These are phyloP conservation scores for Chymomyza procnemis DNA, from an alignment of 2,888 invertebrate genomes.

Conservation along the genomic window DNA sequence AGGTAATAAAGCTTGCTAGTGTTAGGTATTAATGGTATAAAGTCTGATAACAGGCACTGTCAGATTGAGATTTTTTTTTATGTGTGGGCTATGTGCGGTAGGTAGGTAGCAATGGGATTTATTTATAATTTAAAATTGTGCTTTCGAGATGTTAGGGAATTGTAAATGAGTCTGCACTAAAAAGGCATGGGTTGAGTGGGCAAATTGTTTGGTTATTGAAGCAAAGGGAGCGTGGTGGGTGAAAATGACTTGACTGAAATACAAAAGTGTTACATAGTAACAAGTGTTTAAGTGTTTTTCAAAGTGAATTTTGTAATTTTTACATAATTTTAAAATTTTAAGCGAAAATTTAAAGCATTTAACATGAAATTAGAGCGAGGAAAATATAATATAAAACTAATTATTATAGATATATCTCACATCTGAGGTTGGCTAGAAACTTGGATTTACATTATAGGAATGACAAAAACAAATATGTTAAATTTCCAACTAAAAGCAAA, in stretches of 20 bases:
- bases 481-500: too few species aligned
- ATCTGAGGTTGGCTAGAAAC: too few species aligned
- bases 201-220: neutral
- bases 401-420: too few species aligned
- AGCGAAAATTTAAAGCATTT: too few species aligned
- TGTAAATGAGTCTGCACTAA: neutral
- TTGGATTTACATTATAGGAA: too few species aligned
- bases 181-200: neutral
- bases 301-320: too few species aligned
- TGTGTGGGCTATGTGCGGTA: neutral
- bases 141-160: neutral
- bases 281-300: too few species aligned
- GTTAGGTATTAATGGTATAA: neutral
- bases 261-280: too few species aligned
- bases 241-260: neutral
- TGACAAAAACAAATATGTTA: too few species aligned
- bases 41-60: constrained; percentile 21
- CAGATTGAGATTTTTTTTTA: neutral
- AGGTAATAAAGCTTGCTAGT: constrained; percentile 19
- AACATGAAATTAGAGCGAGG: too few species aligned
- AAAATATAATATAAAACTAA: too few species aligned
- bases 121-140: neutral
- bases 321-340: too few species aligned
- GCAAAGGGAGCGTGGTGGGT: neutral
- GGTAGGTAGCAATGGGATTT: neutral